Base-by-base conservation (phyloP, 2,797 vertebrate species). In the Fistularia tabacaria region DNA sequence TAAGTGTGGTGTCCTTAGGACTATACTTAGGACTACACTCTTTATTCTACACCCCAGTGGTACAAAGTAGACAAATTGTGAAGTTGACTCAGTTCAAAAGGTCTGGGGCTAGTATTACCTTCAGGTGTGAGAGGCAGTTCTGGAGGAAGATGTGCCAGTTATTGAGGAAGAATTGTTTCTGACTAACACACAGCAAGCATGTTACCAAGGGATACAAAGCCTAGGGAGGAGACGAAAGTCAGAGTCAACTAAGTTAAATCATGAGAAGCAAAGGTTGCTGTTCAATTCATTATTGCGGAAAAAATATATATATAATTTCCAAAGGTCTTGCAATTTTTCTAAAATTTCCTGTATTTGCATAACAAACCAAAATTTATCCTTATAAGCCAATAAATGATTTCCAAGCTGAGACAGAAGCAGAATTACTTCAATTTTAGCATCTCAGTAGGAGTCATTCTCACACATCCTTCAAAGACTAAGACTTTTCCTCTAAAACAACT, bases 71-170 rank as follows among this genome's bases (percentile, higher is more conserved):
- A 52, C 25, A 36, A 8, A 42, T 25, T 54, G n/a, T 57, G 7
- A 51, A 51, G 10, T 38, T 11, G 42, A 52, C 1, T 13, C 38
- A 7, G 40, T 12, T 14, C 25, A 38, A 51, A 38, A 51, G 53
- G 39, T 7, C 14, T 56, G 11, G 2, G 45, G 48, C 14, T 14
- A 15, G 36, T 14, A 79, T 88, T 96, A 99, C 97, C 96, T 99
- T 99, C 70, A 99, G 93, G 87, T 99, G 97, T 12, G 97, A 99
- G 80, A 99, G 93, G 91, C 97, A 99, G 89, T 98, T 98, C 88
- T 98, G 95, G 86, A 98, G 93, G 92, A 99, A 99, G 92, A 99
- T 97, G 91, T 99, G 97, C 97, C 97, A 99, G 90, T 98, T 99
- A 93, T 95, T 98, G 90, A 99, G 95, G 92, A 99, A 99, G 93